phyloP scores from a whole-genome alignment of 2,797 vertebrate species.

The Leptatherina wallacei region DNA sequence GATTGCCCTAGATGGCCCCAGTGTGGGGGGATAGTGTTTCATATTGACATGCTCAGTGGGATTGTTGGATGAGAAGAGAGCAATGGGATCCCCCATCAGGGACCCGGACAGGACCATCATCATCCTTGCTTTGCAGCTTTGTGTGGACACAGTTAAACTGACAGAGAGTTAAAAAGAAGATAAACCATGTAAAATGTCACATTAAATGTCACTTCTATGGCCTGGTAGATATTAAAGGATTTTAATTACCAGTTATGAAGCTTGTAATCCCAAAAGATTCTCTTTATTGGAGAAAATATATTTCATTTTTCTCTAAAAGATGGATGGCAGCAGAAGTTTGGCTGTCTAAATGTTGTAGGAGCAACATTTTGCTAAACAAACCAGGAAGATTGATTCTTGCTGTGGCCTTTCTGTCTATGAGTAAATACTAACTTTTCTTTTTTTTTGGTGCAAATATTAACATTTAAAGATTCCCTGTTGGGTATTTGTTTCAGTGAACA shows the following conservation, averaged over 20 bases:
- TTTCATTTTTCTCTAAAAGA: slow-evolving; percentile 24
- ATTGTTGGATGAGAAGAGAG: slow-evolving; percentile 80
- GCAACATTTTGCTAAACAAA: slow-evolving; percentile 2
- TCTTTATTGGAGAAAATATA: slow-evolving; percentile 20
- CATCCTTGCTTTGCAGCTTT: slow-evolving; percentile 46
- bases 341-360: slow-evolving; percentile 23
- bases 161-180: slow-evolving; percentile 54
- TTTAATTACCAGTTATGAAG: slow-evolving; percentile 49
- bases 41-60: slow-evolving; percentile 83
- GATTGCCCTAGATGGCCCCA: slow-evolving; percentile 48
- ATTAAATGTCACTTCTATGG: slow-evolving; percentile 55
- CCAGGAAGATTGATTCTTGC: background rate
- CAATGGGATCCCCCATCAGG: slow-evolving; percentile 80
- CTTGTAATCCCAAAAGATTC: slow-evolving; percentile 33
- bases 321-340: slow-evolving; percentile 21
- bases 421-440: slow-evolving; percentile 41
- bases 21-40: slow-evolving; percentile 70
- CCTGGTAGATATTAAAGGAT: slow-evolving; percentile 39
- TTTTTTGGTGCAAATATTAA: slow-evolving; percentile 45
- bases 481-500: slow-evolving; percentile 61
- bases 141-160: slow-evolving; percentile 55
- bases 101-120: slow-evolving; percentile 64
- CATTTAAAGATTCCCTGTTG: slow-evolving; percentile 58
- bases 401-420: slow-evolving; percentile 30
- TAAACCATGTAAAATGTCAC: slow-evolving; percentile 54